Conservation (phyloP, 1,140 invertebrate genomes). For the Epicauta chinensis region DNA sequence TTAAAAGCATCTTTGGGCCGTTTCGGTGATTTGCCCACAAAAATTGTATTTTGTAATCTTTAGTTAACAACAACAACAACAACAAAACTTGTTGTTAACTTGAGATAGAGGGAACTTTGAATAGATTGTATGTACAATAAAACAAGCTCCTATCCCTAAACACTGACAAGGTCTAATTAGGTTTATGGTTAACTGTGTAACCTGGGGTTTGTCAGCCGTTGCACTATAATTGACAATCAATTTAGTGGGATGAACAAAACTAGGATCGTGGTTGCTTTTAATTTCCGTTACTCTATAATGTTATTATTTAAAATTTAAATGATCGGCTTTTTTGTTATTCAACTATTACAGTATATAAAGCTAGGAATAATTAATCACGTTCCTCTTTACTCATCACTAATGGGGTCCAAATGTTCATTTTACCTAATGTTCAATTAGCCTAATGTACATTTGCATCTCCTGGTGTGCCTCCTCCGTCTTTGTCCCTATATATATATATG, state of each 20-base stretch:
- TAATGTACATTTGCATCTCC: constrained; percentile 44
- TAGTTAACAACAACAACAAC: too few relatives aligned
- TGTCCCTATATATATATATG: constrained; percentile 24
- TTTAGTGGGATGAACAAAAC: constrained; percentile 17
- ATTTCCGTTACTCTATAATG: constrained; percentile 19
- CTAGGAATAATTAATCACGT: constrained; percentile 38
- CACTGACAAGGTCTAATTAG: constrained; percentile 18
- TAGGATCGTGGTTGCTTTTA: constrained; percentile 9
- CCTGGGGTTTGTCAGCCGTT: constrained; percentile 9
- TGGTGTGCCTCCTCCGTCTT: constrained; percentile 30
- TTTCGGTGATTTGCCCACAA: too few relatives aligned
- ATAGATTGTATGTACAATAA: too few relatives aligned
- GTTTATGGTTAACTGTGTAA: constrained; percentile 16
- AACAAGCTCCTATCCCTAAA: not conserved
- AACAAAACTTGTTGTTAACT: too few relatives aligned
- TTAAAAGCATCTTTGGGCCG: too few relatives aligned
- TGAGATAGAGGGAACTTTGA: too few relatives aligned
- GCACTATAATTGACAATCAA: constrained; percentile 15
- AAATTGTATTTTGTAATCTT: too few relatives aligned
- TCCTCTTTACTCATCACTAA: constrained; percentile 36
- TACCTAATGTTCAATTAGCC: constrained; percentile 44
- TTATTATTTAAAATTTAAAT: constrained; percentile 23
- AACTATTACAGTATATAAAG: constrained; percentile 8
- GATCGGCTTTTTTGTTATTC: constrained; percentile 12
- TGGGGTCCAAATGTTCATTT: constrained; percentile 43